A percentile compares a stretch with the other conserved stretches of the same genome.
phyloP scores from a whole-genome alignment of 2,797 vertebrate species.

The Glossophaga mutica region DNA sequence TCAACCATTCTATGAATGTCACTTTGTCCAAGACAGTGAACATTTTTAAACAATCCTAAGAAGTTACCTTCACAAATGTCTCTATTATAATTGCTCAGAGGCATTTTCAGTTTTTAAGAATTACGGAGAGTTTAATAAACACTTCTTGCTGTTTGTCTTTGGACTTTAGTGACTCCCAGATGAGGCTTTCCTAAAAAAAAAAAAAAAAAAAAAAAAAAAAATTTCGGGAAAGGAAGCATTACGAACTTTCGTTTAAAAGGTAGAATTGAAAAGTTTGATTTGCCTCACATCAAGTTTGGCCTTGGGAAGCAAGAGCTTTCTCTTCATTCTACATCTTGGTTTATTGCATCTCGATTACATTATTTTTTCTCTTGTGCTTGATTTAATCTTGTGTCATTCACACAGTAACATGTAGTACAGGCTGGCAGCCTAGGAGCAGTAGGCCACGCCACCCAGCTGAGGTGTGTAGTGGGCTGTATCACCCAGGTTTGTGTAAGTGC shows the following conservation, averaged over 20 bases:
- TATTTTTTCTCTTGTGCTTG: background rate
- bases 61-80: background rate
- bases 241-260: background rate
- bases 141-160: constrained; percentile 34
- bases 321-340: background rate
- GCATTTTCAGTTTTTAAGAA: background rate
- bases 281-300: background rate
- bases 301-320: background rate
- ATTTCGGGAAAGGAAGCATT: constrained; percentile 56
- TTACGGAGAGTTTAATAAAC: background rate
- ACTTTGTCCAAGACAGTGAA: background rate
- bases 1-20: too few relatives aligned
- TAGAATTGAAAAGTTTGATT: constrained; percentile 57
- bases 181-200: constrained; percentile 25
- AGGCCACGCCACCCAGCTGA: background rate
- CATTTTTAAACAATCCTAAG: background rate
- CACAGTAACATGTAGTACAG: background rate
- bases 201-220: background rate
- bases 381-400: background rate
- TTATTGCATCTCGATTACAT: background rate
- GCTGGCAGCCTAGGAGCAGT: background rate
- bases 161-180: background rate
- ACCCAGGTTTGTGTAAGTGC: background rate
- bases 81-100: background rate
- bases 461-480: background rate